Conservation (phyloP, 1,140 invertebrate genomes). For the Heterodera schachtii region DNA sequence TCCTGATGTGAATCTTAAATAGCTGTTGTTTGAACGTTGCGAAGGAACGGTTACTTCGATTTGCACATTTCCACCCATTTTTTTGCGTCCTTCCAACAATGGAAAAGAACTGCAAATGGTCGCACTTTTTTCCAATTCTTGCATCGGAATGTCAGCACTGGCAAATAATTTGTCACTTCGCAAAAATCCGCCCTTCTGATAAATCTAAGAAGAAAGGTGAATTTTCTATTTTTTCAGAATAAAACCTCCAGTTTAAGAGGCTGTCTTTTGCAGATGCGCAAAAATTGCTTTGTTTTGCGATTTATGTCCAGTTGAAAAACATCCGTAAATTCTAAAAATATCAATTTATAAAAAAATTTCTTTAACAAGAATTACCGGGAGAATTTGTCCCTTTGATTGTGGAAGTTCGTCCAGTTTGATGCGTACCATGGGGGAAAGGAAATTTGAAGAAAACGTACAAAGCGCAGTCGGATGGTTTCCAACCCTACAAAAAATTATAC, state of each 20-base stretch:
- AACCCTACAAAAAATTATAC: slow-evolving; percentile 17
- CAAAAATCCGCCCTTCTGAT: slow-evolving; percentile 49
- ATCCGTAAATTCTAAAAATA: slow-evolving; percentile 41
- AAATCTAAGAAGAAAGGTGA: slow-evolving; percentile 22
- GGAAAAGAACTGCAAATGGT: slow-evolving; percentile 16
- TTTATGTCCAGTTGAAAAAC: slow-evolving; percentile 43
- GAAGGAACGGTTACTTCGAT: slow-evolving; percentile 22
- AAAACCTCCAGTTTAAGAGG: slow-evolving; percentile 43
- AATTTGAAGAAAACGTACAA: slow-evolving; percentile 48
- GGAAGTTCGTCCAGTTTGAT: slow-evolving; percentile 42
- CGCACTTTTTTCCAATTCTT: slow-evolving; percentile 38
- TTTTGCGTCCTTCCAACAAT: slow-evolving; percentile 34
- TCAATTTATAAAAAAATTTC: neutral
- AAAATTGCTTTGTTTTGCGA: slow-evolving; percentile 43
- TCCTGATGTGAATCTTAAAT: slow-evolving; percentile 39
- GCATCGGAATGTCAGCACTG: slow-evolving; percentile 39
- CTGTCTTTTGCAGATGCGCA: slow-evolving; percentile 29
- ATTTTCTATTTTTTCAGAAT: neutral
- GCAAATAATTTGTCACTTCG: slow-evolving; percentile 45
- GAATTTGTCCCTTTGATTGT: slow-evolving; percentile 32
- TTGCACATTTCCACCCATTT: slow-evolving; percentile 35
- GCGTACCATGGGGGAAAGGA: slow-evolving; percentile 47
- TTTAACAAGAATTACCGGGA: slow-evolving; percentile 37
- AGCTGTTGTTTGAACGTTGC: neutral
- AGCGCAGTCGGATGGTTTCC: slow-evolving; percentile 40